These are phyloP conservation scores for Sebastes cheni DNA, from an alignment of 2,797 vertebrate species.

Conservation along the genomic window DNA sequence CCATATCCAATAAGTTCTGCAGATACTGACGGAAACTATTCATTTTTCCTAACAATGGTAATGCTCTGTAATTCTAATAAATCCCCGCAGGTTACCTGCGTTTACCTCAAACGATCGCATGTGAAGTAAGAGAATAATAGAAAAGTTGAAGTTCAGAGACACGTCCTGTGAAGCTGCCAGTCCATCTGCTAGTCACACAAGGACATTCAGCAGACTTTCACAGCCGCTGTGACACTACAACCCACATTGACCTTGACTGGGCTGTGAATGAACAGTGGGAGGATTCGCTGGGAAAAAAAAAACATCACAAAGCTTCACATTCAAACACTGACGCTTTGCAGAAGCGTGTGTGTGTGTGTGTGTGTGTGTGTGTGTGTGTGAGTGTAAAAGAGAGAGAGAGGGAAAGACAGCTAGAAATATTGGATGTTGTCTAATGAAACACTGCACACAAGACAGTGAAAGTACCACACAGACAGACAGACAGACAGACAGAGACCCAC, in stretches of 20 bases:
- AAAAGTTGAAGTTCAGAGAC: neutral
- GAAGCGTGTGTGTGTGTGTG: constrained; percentile 19
- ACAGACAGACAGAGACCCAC: constrained; percentile 34
- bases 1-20: neutral
- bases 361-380: neutral
- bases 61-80: neutral
- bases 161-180: neutral
- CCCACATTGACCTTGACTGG: constrained; percentile 79
- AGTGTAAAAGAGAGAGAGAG: neutral
- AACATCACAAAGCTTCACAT: constrained; percentile 71
- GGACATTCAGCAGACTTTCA: constrained; percentile 40
- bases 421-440: constrained; percentile 32
- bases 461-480: neutral
- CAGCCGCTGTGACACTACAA: constrained; percentile 61
- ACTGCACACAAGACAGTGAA: constrained; percentile 6
- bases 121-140: neutral
- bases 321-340: constrained; percentile 55
- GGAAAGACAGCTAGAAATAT: neutral
- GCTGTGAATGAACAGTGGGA: constrained; percentile 79
- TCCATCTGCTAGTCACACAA: constrained; percentile 39
- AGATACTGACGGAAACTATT: neutral
- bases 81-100: neutral
- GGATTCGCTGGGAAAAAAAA: constrained; percentile 56
- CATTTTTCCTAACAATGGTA: neutral
- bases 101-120: neutral